phyloP scores from a whole-genome alignment of 2,797 vertebrate species.

The Molothrus aeneus region DNA sequence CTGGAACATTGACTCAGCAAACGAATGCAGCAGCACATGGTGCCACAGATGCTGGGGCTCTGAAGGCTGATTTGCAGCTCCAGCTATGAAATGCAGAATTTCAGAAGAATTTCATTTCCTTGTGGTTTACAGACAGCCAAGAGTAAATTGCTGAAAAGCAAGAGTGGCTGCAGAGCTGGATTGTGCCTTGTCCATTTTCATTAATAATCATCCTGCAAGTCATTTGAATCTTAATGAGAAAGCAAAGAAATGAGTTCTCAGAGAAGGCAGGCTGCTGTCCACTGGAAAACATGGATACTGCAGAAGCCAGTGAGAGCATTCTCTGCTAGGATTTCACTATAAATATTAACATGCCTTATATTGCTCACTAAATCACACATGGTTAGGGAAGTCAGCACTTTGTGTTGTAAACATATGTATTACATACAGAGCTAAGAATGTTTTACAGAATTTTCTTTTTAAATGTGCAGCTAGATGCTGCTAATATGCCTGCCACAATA shows the following conservation, averaged over 20 bases:
- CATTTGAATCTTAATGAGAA: background rate
- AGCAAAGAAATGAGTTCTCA: background rate
- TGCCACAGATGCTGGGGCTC: background rate
- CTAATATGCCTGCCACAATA: background rate
- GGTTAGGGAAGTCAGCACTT: background rate
- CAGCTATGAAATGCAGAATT: background rate
- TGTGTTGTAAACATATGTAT: background rate
- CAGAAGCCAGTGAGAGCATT: background rate
- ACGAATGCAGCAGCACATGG: background rate
- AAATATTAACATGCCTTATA: background rate
- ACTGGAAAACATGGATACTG: background rate
- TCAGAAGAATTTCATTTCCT: background rate
- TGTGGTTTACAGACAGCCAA: background rate
- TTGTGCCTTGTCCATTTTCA: background rate
- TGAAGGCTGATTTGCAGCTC: background rate
- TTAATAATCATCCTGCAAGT: background rate
- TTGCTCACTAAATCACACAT: background rate
- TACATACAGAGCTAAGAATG: background rate
- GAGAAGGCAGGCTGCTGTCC: background rate
- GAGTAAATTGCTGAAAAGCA: background rate
- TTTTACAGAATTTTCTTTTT: background rate
- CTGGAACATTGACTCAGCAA: slow-evolving; percentile 4
- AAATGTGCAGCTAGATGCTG: background rate
- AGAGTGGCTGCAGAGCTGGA: background rate
- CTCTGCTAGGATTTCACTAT: background rate